These are phyloP conservation scores for Rhogogaster chlorosoma DNA, from an alignment of 2,888 invertebrate genomes.

Conservation along the genomic window DNA sequence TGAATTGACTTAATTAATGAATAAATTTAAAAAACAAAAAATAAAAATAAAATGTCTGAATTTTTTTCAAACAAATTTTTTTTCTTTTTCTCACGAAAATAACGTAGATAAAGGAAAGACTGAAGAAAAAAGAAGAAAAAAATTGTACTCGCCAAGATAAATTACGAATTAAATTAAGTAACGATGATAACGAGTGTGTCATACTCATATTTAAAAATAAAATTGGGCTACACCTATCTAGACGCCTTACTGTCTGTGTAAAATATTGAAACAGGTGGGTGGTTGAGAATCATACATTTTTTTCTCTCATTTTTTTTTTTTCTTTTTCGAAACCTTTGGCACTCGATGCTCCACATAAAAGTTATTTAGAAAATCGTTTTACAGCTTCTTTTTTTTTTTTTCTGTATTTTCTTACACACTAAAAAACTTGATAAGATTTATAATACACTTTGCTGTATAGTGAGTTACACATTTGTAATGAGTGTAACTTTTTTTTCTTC, in stretches of 20 bases:
- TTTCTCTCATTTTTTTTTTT: neutral
- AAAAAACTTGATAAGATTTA: neutral
- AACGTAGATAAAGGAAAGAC: neutral
- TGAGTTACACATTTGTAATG: neutral
- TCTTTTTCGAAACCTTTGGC: neutral
- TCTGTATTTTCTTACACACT: neutral
- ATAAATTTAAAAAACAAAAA: too few relatives aligned
- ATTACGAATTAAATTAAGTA: neutral
- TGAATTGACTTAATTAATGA: too few relatives aligned
- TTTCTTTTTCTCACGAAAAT: too few relatives aligned
- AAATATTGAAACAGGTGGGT: conserved; percentile 39
- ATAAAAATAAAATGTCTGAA: too few relatives aligned
- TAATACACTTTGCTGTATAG: neutral
- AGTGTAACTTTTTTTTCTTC: too few relatives aligned
- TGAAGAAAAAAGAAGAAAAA: neutral
- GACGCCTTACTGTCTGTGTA: conserved; percentile 36
- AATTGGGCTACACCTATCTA: neutral
- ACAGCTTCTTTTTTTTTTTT: neutral
- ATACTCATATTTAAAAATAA: conserved; percentile 32
- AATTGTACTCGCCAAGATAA: neutral
- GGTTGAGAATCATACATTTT: neutral
- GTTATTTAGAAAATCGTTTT: neutral
- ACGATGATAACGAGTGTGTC: neutral
- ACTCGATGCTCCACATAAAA: conserved; percentile 24
- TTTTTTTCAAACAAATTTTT: too few relatives aligned